These are phyloP conservation scores for Apamea anceps DNA, from an alignment of 2,888 invertebrate species.

Conservation along the genomic window DNA sequence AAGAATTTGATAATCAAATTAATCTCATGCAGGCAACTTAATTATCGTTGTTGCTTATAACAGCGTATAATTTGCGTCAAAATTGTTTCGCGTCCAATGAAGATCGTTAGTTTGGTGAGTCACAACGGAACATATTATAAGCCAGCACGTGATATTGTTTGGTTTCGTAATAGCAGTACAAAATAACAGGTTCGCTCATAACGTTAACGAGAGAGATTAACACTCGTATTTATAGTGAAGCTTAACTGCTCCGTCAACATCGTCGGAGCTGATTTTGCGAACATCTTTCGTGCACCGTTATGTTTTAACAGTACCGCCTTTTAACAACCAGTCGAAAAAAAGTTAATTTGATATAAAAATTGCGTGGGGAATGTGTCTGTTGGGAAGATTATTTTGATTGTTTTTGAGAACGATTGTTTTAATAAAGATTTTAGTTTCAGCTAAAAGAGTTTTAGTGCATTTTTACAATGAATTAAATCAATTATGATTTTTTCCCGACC, in stretches of 20 bases:
- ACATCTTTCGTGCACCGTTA: slow-evolving; percentile 62
- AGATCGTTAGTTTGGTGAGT: slow-evolving; percentile 83
- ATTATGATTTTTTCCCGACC: too few species aligned
- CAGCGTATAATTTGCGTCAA: slow-evolving; percentile 89
- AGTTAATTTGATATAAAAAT: slow-evolving; percentile 52
- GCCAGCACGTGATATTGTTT: slow-evolving; percentile 87
- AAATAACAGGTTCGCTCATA: slow-evolving; percentile 85
- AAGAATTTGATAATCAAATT: slow-evolving; percentile 88
- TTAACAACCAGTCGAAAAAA: slow-evolving; percentile 56
- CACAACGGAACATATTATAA: slow-evolving; percentile 72
- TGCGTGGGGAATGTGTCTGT: slow-evolving; percentile 38
- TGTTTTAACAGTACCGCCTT: slow-evolving; percentile 61
- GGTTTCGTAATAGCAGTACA: slow-evolving; percentile 84
- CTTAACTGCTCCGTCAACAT: slow-evolving; percentile 50
- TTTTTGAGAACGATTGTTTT: slow-evolving; percentile 40
- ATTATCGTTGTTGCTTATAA: slow-evolving; percentile 85
- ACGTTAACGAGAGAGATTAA: slow-evolving; percentile 83
- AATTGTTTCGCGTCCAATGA: slow-evolving; percentile 87
- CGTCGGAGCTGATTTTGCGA: slow-evolving; percentile 55
- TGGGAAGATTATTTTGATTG: slow-evolving; percentile 46
- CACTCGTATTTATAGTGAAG: slow-evolving; percentile 73
- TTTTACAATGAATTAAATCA: slow-evolving; percentile 1
- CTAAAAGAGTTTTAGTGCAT: not conserved
- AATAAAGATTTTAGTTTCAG: not conserved
- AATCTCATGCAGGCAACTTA: slow-evolving; percentile 86